phyloP scores from a whole-genome alignment of 2,797 vertebrate genomes.

The Paedocypris micromegethes region DNA sequence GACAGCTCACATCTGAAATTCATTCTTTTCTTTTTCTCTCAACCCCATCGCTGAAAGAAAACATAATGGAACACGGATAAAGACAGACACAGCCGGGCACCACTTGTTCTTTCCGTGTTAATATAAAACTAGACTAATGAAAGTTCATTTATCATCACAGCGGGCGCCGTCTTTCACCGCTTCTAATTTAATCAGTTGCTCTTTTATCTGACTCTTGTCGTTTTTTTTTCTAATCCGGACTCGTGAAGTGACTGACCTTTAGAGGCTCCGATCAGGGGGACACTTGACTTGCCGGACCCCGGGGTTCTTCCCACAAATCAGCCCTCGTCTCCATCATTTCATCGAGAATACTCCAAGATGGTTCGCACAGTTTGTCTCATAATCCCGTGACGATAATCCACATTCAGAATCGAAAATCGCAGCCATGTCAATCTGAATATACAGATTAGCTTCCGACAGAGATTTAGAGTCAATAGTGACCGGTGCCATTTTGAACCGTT shows the following conservation, averaged over 20 bases:
- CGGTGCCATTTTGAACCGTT: too few relatives aligned
- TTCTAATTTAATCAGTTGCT: slow-evolving; percentile 49
- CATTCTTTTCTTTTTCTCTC: slow-evolving; percentile 31
- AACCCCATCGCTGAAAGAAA: slow-evolving; percentile 25
- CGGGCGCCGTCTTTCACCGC: slow-evolving; percentile 34
- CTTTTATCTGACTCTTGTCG: slow-evolving; percentile 43
- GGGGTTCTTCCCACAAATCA: slow-evolving; percentile 31
- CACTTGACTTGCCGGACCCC: slow-evolving; percentile 33
- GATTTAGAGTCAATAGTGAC: background rate
- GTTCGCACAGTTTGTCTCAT: background rate
- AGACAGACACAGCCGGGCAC: slow-evolving; percentile 34
- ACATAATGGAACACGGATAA: slow-evolving; percentile 35
- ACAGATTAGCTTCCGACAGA: too few relatives aligned
- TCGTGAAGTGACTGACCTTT: slow-evolving; percentile 44
- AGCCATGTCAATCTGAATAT: too few relatives aligned
- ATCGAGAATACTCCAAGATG: slow-evolving; percentile 10
- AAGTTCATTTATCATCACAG: slow-evolving; percentile 46
- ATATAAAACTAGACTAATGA: slow-evolving; percentile 45
- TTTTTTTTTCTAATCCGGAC: slow-evolving; percentile 39
- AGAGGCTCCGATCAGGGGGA: slow-evolving; percentile 33
- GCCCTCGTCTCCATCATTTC: slow-evolving; percentile 38
- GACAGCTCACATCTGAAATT: slow-evolving; percentile 20
- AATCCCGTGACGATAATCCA: too few relatives aligned
- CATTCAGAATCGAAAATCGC: too few relatives aligned
- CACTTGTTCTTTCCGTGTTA: slow-evolving; percentile 22